phyloP scores from a whole-genome alignment of 2,113 vertebrate genomes.

The Rallus limicola region DNA sequence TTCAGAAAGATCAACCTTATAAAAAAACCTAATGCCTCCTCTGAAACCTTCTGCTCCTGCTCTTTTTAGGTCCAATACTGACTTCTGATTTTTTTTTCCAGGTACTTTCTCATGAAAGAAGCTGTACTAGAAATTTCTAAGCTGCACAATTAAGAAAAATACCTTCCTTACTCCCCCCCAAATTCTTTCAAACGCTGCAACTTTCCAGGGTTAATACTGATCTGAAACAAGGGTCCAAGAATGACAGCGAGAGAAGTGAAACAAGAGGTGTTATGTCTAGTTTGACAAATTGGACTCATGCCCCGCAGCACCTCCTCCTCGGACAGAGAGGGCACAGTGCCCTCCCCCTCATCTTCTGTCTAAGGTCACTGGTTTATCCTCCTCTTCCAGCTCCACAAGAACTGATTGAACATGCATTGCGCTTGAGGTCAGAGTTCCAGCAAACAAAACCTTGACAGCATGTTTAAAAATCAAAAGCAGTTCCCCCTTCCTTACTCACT shows the following conservation, averaged over 20 bases:
- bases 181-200: slow-evolving; percentile 48
- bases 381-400: slow-evolving; percentile 72
- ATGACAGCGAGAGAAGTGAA: slow-evolving; percentile 68
- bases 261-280: slow-evolving; percentile 68
- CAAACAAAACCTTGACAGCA: slow-evolving; percentile 76
- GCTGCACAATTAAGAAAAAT: slow-evolving; percentile 13
- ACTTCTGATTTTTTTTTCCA: slow-evolving; percentile 51
- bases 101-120: slow-evolving; percentile 14
- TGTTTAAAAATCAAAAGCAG: slow-evolving; percentile 70
- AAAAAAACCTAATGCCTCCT: slow-evolving; percentile 14
- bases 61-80: background rate
- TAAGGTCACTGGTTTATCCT: slow-evolving; percentile 76
- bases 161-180: slow-evolving; percentile 22
- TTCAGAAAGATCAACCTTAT: background rate
- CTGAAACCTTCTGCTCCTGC: slow-evolving; percentile 20
- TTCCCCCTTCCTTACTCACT: slow-evolving; percentile 73
- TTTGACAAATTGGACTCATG: slow-evolving; percentile 71
- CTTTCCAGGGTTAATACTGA: slow-evolving; percentile 58
- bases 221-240: slow-evolving; percentile 63
- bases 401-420: slow-evolving; percentile 75
- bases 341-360: slow-evolving; percentile 63
- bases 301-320: slow-evolving; percentile 73
- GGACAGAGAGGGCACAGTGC: slow-evolving; percentile 32
- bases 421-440: slow-evolving; percentile 74
- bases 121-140: slow-evolving; percentile 46